Base-by-base conservation (phyloP, 2,888 invertebrate genomes). In the Galeruca laticollis region DNA sequence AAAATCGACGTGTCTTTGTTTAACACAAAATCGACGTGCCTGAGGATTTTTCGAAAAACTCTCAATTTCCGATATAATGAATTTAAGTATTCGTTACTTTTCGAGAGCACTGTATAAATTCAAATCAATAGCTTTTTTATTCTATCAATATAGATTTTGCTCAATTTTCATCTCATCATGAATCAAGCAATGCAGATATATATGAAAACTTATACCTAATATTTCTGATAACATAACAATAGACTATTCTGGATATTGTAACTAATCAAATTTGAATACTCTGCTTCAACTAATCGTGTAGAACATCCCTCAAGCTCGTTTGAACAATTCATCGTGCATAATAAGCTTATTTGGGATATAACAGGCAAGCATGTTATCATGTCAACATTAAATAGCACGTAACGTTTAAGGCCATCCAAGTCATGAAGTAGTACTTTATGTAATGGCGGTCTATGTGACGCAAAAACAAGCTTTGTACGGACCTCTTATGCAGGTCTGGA, bases 351-450 rank as follows among this genome's bases (percentile, higher is more conserved):
- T 20, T 15, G 20, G 49, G 20, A 20, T 20, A 49, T 10, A 20
- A 49, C 18, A 10, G 49, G 9, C 49, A 15, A 18, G 49, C 13
- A 37, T 37, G 37, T 37, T 37, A 15, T 49, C 49, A 49, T 49
- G 49, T 49, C 49, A 15, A 18, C 15, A 49, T 49, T 20, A 49
- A 49, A 49, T 49, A 49, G 9, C 49, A 49, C 49, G 49, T 15
- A 49, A 9, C 20, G 15, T 6, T 49, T 6, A 49, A 15, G 9
- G 20, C 49, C 49, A 15, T 9, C 49, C 2, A 20, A 49, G 49
- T 49, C 49, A 49, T 49, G 49, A 49, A 49, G 20, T 49, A 9
- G 18, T 49, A 49, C 49, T 20, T 49, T 18, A 49, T 18, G 49
- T 49, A 15, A 49, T 20, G 11, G 15, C 20, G 49, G 49, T 49